Evolutionary conservation across 2,797 vertebrate genomes (phyloP), one percentile per base, ranked within the genome.

Genomic region (Chromis chromis): DNA sequence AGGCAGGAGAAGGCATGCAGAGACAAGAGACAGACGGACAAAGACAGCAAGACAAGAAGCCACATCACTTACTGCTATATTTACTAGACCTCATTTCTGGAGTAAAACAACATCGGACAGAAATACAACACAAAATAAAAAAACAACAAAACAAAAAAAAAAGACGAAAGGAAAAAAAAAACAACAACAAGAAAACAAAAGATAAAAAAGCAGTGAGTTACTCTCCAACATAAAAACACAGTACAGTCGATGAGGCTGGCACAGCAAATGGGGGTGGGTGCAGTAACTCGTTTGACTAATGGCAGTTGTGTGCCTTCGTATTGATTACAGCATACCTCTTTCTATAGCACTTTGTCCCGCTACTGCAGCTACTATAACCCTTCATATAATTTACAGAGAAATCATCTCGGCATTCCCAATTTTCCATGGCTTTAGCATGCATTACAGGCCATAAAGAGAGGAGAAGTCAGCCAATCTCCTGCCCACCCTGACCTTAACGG

Each of bases 51-150:
- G 86, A 92, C 82, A 90, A 86, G 91, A 93, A 95, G 93, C 91
- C 92, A 93, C 92, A 88, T 89, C 87, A 92, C 92, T 92, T 94
- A 94, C 90, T 92, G 92, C 88, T 92, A 90, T 92, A 93, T 93
- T 93, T 94, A 94, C 89, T 92, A 94, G 88, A 93, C 83, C 86
- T 92, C 83, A 94, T 93, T 91, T 94, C 91, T 93, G 91, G 82
- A 91, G 84, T 91, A 86, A 49, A 92, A 94, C 81, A 74, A 89
- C 85, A 88, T 79, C 53, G 78, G 81, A 91, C 83, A 88, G 73
- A 87, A 90, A 85, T 31, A 82, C n/a, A 84, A 82, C 85, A 80
- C 21, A 72, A 87, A 78, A 60, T 1, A 76, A 69, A 22, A 27
- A 40, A 46, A 84, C 48, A 90, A 86, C 70, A 67, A 76, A 90